Evolutionary conservation across 35 echinoderm and acorn worm species (phyloP), one percentile per base, ranked within the genome.

Genomic region (Apostichopus japonicus): DNA sequence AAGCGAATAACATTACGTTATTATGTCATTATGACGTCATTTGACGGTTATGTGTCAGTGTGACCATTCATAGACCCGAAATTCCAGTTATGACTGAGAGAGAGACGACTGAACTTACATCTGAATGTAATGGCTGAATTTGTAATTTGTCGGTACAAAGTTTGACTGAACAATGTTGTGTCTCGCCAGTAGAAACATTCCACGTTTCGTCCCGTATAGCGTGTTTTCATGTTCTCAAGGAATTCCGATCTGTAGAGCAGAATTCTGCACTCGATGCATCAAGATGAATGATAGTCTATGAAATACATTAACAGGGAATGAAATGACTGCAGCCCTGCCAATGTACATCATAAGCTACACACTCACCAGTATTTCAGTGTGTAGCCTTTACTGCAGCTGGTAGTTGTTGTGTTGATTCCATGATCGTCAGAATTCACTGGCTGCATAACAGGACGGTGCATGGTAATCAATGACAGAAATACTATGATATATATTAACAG

Each of bases 301-400:
- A 83, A 25, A 52, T 54, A 15, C 79, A 83, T 55, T 83, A 25
- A 83, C 79, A 83, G 51, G 52, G 79, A 24, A 83, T 83, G 54
- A 15, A 4, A 1, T n/a, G 6, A 83, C 56, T 33, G 8, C 14
- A 80, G 21, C 79, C 79, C 51, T 83, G 79, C 79, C 79, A 83
- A 83, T 83, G 52, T 14, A 83, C 81, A 84, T 84, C 81, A 84
- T 84, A 84, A 19, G 19, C 54, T 54, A 84, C 57, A 23, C 78
- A 80, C 53, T 80, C 23, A 80, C 51, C 8, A 80, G 17, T 53
- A 5, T 61, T 61, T 61, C 14, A 19, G 15, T 53, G 21, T 52
- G 15, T 11, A 80, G 54, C 19, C 8, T 14, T 15, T 44, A 44
- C 33, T 79, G 77, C 14, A 19, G 53, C 78, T 53, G 10, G 11